These are phyloP conservation scores for Eupithecia subumbrata DNA, from an alignment of 2,888 invertebrate species.

Conservation along the genomic window DNA sequence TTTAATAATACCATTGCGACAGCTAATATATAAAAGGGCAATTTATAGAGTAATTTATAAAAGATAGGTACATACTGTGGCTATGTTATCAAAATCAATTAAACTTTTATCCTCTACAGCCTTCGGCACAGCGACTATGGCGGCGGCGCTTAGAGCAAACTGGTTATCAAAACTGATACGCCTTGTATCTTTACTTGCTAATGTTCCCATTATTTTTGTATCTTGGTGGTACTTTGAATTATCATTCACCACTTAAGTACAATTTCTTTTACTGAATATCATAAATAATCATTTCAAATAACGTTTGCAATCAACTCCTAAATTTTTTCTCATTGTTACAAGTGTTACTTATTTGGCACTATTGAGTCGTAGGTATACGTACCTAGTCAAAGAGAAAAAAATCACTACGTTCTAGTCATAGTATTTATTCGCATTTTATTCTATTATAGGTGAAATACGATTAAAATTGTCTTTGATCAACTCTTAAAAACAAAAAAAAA, in stretches of 20 bases:
- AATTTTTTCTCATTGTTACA: background rate
- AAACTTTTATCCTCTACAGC: conserved; percentile 60
- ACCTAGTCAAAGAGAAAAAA: too few species aligned
- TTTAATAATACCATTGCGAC: background rate
- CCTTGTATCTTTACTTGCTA: conserved; percentile 67
- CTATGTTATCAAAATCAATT: conserved; percentile 56
- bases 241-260: background rate
- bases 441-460: too few species aligned
- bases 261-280: background rate
- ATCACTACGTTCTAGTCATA: too few species aligned
- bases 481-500: too few species aligned
- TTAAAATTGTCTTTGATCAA: too few species aligned
- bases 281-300: background rate
- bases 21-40: too few species aligned
- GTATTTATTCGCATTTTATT: too few species aligned
- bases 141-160: conserved; percentile 61
- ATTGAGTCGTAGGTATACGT: too few species aligned
- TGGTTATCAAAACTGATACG: conserved; percentile 76
- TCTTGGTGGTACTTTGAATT: background rate
- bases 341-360: background rate
- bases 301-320: background rate
- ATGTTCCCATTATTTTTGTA: conserved; percentile 61
- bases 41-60: background rate
- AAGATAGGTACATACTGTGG: conserved; percentile 52
- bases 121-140: conserved; percentile 62